A percentile compares a stretch with the other conserved stretches of the same genome.
Evolutionary conservation across 2,113 vertebrate species (phyloP).

Genomic region (Accipiter virgatus): DNA sequence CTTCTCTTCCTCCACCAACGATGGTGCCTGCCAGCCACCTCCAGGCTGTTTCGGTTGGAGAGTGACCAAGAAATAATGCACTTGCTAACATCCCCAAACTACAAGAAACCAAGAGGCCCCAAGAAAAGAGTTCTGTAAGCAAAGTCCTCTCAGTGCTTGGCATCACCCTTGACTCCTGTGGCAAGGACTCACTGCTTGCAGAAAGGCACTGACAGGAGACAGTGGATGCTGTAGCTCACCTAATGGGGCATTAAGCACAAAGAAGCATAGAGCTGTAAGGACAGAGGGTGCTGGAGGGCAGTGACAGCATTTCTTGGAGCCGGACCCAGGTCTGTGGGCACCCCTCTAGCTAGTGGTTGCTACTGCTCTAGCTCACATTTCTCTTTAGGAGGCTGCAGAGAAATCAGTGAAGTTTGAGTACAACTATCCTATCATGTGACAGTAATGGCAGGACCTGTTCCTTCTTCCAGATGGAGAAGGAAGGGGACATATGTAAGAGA

Average conservation of each 20-base stretch:
- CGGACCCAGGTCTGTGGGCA: neutral
- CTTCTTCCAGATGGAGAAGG: neutral
- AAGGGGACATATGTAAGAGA: neutral
- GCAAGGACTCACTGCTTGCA: neutral
- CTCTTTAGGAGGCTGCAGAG: neutral
- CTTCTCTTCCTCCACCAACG: neutral
- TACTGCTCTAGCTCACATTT: neutral
- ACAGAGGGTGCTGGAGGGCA: neutral
- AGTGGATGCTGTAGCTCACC: neutral
- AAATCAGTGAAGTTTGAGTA: neutral
- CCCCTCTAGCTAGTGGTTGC: neutral
- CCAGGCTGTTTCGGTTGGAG: neutral
- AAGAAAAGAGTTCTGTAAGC: neutral
- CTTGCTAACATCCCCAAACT: neutral
- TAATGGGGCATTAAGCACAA: neutral
- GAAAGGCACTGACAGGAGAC: neutral
- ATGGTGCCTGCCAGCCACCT: neutral
- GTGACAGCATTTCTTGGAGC: neutral
- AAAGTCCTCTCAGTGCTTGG: neutral
- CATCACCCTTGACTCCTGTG: neutral
- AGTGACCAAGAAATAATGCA: neutral
- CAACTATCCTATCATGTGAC: neutral
- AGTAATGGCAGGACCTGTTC: neutral
- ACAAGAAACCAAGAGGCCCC: neutral
- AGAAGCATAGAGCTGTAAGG: neutral